phyloP scores from a whole-genome alignment of 2,797 vertebrate species.

The Pangasius djambal region DNA sequence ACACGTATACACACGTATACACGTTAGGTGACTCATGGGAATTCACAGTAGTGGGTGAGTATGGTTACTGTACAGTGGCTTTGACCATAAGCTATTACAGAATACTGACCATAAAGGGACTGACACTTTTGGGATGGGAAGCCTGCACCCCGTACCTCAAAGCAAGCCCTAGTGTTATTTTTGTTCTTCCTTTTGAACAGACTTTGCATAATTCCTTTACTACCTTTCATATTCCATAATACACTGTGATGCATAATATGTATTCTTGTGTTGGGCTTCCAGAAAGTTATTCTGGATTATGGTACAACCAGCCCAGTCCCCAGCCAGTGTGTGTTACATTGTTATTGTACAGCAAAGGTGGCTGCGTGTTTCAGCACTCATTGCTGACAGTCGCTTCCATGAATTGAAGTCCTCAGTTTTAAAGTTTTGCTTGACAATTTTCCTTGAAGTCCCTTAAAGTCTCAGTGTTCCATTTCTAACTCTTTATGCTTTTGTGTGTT shows the following conservation, averaged over 20 bases:
- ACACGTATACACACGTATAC: background rate
- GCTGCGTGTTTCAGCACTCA: background rate
- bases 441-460: conserved; percentile 6
- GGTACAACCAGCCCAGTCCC: background rate
- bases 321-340: background rate
- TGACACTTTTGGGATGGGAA: background rate
- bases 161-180: background rate
- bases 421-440: background rate
- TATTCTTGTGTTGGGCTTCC: background rate
- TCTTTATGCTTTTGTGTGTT: conserved; percentile 41
- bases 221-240: background rate
- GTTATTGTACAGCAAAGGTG: background rate
- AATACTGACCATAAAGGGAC: conserved; percentile 44
- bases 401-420: background rate
- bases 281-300: background rate
- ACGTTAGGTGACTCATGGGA: conserved; percentile 47
- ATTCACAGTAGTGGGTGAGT: conserved; percentile 38
- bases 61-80: conserved; percentile 36
- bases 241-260: background rate
- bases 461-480: background rate
- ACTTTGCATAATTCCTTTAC: background rate
- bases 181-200: background rate
- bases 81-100: conserved; percentile 42
- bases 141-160: background rate
- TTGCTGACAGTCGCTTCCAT: background rate